Evolutionary conservation across 2,113 vertebrate species (phyloP).

Genomic region (Antigone vipio): DNA sequence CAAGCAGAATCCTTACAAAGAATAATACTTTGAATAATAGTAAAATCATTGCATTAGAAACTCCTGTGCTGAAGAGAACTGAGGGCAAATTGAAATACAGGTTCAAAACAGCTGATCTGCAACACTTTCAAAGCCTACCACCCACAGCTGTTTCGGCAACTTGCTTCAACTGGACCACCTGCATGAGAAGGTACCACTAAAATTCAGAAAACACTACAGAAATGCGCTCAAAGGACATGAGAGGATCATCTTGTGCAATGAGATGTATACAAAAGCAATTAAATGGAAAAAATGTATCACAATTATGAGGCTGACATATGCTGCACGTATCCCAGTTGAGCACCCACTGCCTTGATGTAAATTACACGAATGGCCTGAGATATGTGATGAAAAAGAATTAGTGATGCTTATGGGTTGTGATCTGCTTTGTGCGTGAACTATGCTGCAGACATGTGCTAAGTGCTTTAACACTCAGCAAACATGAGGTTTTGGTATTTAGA

Average conservation of each 20-base stretch:
- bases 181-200: not conserved
- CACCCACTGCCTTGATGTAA: not conserved
- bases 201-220: not conserved
- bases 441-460: not conserved
- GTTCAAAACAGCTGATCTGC: not conserved
- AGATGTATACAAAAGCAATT: not conserved
- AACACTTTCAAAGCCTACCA: not conserved
- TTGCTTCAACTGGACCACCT: not conserved
- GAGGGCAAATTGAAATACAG: not conserved
- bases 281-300: not conserved
- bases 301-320: not conserved
- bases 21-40: not conserved
- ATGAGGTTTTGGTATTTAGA: not conserved
- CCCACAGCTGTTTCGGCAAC: not conserved
- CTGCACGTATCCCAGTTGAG: not conserved
- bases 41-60: not conserved
- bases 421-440: not conserved
- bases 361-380: not conserved
- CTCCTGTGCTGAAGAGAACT: not conserved
- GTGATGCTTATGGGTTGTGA: not conserved
- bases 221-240: not conserved
- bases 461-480: not conserved
- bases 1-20: not conserved
- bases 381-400: accelerated
- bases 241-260: not conserved